Evolutionary conservation across 2,797 vertebrate genomes (phyloP), one percentile per base, ranked within the genome.

Genomic region (Gallirallus australis): DNA sequence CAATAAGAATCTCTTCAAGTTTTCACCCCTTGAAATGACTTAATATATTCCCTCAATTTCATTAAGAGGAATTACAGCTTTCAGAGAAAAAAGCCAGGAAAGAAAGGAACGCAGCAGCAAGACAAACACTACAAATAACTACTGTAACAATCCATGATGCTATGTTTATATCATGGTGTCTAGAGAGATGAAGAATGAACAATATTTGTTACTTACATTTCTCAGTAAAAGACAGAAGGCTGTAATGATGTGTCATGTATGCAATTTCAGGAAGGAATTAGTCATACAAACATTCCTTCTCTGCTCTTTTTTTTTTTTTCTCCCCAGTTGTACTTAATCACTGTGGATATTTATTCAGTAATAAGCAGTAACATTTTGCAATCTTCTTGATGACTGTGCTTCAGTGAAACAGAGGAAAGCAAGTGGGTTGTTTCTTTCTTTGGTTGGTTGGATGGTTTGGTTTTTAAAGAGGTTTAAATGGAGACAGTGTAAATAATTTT

Each of bases 141-240:
- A 8, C 12, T 40, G 4, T 23, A 68, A 53, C 10, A 94, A 69
- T 84, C 54, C 76, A 20, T 84, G 60, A 39, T 1, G 1, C 7
- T 69, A 6, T 72, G 47, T 66, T 81, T 89, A 19, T 73, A 37
- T 31, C 28, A 50, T 33, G 37, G 9, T 48, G 42, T 78, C 56
- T 42, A 72, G 19, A 80, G 80, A 89, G 31, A 13, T 59, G 42
- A 78, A 61, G 27, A 89, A 89, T 63, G 33, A 76, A 82, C 75
- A 89, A 63, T 53, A 30, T 60, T 72, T 94, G 37, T 7, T 75
- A 70, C 57, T 82, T 81, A 37, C 8, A 68, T 39, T 93, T 70
- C 40, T 96, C 82, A 91, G 19, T 93, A 96, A 87, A 92, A 93
- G 63, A 65, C 60, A 82, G 86, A 93, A 82, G 69, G 17, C 14